These are phyloP conservation scores for Lysiphlebus fabarum DNA, from an alignment of 1,140 invertebrate genomes.

Conservation along the genomic window DNA sequence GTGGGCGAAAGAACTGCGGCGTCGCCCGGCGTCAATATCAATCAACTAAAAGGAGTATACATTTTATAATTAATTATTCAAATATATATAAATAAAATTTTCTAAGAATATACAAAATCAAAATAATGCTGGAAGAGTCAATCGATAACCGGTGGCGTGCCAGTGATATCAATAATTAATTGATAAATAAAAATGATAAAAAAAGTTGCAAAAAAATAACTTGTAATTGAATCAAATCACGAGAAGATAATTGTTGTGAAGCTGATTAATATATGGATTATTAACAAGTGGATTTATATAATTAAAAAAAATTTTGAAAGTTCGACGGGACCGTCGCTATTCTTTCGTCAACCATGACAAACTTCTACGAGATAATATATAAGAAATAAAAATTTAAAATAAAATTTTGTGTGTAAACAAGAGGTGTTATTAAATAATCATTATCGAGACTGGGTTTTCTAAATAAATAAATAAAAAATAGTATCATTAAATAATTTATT, in stretches of 20 bases:
- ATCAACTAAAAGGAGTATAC: slow-evolving; percentile 23
- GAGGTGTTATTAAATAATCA: not conserved
- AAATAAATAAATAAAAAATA: no score
- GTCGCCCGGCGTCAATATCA: slow-evolving; percentile 42
- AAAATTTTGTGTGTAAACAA: no score
- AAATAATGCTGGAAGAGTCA: slow-evolving; percentile 26
- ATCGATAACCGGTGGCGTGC: slow-evolving; percentile 19
- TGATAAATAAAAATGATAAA: not conserved
- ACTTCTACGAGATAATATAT: slow-evolving; percentile 27
- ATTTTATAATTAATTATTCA: slow-evolving; percentile 15
- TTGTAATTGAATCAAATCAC: not conserved
- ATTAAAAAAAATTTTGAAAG: slow-evolving; percentile 29
- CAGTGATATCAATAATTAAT: slow-evolving; percentile 1
- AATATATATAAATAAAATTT: slow-evolving; percentile 7
- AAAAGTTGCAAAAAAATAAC: slow-evolving; percentile 11
- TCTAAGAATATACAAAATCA: no score
- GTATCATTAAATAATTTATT: no score
- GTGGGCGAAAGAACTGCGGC: slow-evolving; percentile 56
- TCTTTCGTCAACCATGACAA: slow-evolving; percentile 54
- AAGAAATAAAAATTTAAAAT: no score
- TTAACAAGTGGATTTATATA: slow-evolving; percentile 1
- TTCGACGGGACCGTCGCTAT: slow-evolving; percentile 51
- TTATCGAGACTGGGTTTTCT: slow-evolving; percentile 10
- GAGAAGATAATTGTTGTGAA: not conserved
- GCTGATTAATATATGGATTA: not conserved